phyloP scores from a whole-genome alignment of 1,140 invertebrate genomes.

The Leptinotarsa defecta region DNA sequence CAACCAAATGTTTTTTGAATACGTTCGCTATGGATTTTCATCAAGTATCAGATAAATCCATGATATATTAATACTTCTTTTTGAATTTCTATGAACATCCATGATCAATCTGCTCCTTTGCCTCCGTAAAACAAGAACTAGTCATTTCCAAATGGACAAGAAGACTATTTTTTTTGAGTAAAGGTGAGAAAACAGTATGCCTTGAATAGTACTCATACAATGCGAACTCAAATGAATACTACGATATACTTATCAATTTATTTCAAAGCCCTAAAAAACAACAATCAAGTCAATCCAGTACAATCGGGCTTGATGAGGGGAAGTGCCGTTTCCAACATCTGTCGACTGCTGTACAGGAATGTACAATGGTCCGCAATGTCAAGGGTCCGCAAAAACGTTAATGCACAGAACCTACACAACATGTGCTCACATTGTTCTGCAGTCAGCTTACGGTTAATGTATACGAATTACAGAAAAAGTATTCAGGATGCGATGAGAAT shows the following conservation, averaged over 20 bases:
- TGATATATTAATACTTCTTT: too few species aligned
- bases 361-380: neutral
- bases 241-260: neutral
- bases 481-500: neutral
- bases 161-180: too few species aligned
- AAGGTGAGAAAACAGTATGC: too few species aligned
- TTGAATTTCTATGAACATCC: too few species aligned
- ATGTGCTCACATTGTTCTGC: conserved; percentile 2
- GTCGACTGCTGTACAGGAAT: neutral
- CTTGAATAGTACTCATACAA: too few species aligned
- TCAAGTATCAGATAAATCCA: too few species aligned
- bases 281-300: neutral
- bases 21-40: too few species aligned
- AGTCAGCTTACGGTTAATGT: neutral
- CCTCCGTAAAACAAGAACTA: too few species aligned
- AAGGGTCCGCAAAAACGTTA: conserved; percentile 5
- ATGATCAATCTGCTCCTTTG: too few species aligned
- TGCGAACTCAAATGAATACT: too few species aligned
- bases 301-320: neutral
- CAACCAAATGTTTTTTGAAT: too few species aligned
- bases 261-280: neutral
- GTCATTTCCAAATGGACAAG: too few species aligned
- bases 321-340: neutral
- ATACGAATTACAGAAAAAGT: neutral
- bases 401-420: neutral